Conservation (phyloP, 2,113 vertebrate genomes). For the Taxidea taxus region DNA sequence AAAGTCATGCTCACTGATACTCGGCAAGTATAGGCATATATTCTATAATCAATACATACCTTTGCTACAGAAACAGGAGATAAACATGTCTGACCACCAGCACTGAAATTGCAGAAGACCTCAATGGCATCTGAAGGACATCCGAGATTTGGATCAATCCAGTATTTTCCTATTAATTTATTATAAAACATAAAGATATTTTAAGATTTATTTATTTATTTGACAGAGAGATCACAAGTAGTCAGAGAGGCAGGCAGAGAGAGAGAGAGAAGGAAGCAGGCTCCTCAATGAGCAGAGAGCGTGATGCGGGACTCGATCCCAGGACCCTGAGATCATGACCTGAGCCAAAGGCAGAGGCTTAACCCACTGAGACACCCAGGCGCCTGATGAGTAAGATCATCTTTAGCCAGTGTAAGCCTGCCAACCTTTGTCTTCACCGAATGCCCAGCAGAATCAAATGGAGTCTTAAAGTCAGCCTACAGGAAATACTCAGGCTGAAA, state of each 20-base stretch:
- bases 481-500: not conserved
- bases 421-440: not conserved
- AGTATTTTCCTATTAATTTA: conserved; percentile 90
- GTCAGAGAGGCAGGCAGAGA: too few relatives aligned
- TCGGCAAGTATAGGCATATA: not conserved
- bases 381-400: too few relatives aligned
- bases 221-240: too few relatives aligned
- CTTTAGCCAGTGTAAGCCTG: not conserved
- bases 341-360: too few relatives aligned
- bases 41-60: conserved; percentile 81
- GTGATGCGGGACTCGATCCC: too few relatives aligned
- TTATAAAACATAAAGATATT: conserved; percentile 47
- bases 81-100: conserved; percentile 97
- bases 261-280: too few relatives aligned
- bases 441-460: not conserved
- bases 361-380: too few relatives aligned
- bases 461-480: not conserved
- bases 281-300: too few relatives aligned
- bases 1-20: not conserved
- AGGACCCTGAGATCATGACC: too few relatives aligned
- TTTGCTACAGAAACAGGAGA: conserved; percentile 89
- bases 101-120: conserved; percentile 98
- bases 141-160: conserved; percentile 98
- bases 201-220: too few relatives aligned
- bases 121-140: conserved; percentile 96